phyloP scores from a whole-genome alignment of 2,888 invertebrate genomes.

The Melanostoma scalare region DNA sequence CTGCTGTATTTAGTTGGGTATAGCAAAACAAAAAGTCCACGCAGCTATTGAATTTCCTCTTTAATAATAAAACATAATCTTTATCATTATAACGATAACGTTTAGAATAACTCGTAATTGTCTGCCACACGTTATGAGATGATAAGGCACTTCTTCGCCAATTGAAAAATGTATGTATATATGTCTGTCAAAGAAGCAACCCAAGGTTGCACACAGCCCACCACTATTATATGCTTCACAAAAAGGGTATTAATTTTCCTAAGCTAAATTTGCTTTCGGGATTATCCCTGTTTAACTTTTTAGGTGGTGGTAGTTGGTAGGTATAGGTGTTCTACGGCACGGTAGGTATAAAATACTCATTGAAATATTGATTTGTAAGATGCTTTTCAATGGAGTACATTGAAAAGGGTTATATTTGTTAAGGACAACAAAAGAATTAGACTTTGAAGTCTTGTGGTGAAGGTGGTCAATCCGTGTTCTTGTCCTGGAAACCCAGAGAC shows the following conservation, averaged over 20 bases:
- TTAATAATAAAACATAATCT: too few species aligned
- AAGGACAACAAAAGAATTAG: slow-evolving; percentile 45
- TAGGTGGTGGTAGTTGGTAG: slow-evolving; percentile 66
- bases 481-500: not conserved
- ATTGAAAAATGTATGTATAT: not conserved
- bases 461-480: slow-evolving; percentile 49
- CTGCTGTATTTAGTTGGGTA: too few species aligned
- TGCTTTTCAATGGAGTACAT: slow-evolving; percentile 46
- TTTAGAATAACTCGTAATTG: too few species aligned
- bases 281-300: slow-evolving; percentile 75
- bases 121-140: not conserved
- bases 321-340: slow-evolving; percentile 28
- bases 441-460: slow-evolving; percentile 4
- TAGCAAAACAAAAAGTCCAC: too few species aligned
- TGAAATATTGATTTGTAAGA: slow-evolving; percentile 67
- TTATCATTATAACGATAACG: too few species aligned
- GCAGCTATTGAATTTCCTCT: too few species aligned
- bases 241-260: slow-evolving; percentile 75
- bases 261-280: slow-evolving; percentile 76
- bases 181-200: slow-evolving; percentile 1
- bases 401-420: slow-evolving; percentile 68
- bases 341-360: slow-evolving; percentile 44
- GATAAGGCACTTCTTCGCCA: not conserved
- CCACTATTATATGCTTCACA: slow-evolving; percentile 58
- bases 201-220: slow-evolving; percentile 46